Percentiles rank a stretch among this genome's conserved stretches.
phyloP scores from a whole-genome alignment of 2,797 vertebrate species.

The Danio choprae region DNA sequence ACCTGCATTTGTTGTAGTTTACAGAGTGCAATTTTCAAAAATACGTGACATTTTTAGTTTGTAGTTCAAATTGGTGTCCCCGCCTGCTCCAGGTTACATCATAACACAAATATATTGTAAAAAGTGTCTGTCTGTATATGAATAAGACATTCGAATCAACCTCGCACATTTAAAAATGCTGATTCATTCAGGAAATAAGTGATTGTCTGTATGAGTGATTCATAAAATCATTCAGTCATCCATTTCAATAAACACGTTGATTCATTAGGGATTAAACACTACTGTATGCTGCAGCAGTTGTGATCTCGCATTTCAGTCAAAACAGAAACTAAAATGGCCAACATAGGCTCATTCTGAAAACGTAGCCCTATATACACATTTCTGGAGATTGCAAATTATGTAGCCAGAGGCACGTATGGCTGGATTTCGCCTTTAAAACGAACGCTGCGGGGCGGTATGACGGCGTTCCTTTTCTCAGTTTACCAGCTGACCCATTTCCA shows the following conservation, averaged over 20 bases:
- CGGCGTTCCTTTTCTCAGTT: no score
- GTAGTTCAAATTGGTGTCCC: no score
- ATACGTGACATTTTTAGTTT: no score
- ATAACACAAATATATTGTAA: background rate
- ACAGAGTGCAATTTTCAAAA: no score
- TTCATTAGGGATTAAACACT: background rate
- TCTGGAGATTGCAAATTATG: no score
- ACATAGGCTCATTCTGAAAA: no score
- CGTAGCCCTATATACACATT: no score
- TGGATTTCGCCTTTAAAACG: no score
- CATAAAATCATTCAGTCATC: background rate
- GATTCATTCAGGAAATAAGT: background rate
- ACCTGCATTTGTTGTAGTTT: no score
- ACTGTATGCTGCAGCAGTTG: background rate
- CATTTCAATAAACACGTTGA: background rate
- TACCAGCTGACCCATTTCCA: no score
- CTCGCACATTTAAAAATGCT: background rate
- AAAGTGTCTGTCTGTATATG: slow-evolving; percentile 11
- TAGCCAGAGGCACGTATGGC: no score
- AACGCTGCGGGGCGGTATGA: no score
- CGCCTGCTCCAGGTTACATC: background rate
- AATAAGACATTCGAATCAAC: background rate
- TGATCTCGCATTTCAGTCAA: background rate
- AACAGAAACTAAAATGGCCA: background rate
- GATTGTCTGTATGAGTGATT: background rate